Evolutionary conservation across 1,140 invertebrate species (phyloP), one percentile per base, ranked within the genome.

Genomic region (Nilaparvata lugens): DNA sequence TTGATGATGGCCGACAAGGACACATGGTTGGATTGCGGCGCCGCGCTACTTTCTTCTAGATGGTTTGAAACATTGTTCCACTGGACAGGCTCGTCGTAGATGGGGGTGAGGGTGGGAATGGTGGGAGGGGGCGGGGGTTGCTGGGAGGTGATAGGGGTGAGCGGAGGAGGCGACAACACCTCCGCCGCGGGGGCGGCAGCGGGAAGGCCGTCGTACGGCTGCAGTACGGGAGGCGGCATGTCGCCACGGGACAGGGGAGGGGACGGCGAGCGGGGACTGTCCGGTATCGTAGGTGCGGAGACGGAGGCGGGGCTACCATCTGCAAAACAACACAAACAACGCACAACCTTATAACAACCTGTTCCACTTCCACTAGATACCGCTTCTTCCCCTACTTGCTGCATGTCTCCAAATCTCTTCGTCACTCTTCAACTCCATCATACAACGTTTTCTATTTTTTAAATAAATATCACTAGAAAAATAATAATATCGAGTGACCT

Each of bases 41-140:
- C 3, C 3, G 42, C 18, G 21, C 6, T 19, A 14, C 13, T 48
- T 48, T 48, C 45, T n/a, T 45, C 19, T 11, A 54, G 42, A 23
- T 60, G 59, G 31, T 53, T 16, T 16, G 52, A 40, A n/a, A n/a
- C n/a, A n/a, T n/a, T n/a, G 6, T 57, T 48, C 28, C 43, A 62
- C 23, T 56, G 43, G n/a, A 11, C 2, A 19, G 13, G 21, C 59
- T 56, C 24, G 68, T 75, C 25, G 16, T 35, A 18, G 72, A 66
- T 23, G 75, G 74, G 67, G 74, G 75, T 3, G 63, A 66, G 0
- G 72, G 43, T 18, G 65, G 57, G 52, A 45, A 71, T 70, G 4
- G 70, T 69, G 1, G 13, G 52, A 54, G 52, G 23, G 2, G 52
- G 23, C n/a, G 52, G 52, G 0, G 72, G 40, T 16, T 64, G 57